Conservation (phyloP, 2,113 vertebrate genomes). For the Sinocyclocheilus maitianheensis region DNA sequence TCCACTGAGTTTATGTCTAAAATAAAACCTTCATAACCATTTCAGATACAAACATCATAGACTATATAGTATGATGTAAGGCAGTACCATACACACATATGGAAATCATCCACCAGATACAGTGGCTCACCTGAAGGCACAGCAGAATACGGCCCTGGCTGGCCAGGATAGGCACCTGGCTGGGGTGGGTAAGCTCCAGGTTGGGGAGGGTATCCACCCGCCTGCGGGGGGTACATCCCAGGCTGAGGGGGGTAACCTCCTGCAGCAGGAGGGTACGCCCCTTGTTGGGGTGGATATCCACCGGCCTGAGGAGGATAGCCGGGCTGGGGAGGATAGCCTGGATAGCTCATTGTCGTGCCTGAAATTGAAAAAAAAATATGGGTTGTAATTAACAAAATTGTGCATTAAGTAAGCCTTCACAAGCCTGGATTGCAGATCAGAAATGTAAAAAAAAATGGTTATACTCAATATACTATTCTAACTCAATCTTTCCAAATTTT, state of each 20-base stretch:
- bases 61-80: neutral
- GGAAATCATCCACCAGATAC: neutral
- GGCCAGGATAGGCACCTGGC: constrained; percentile 66
- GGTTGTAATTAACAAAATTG: neutral
- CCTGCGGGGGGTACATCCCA: constrained; percentile 68
- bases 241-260: constrained; percentile 67
- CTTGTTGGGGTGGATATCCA: constrained; percentile 62
- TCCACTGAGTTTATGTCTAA: neutral
- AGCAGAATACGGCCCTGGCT: constrained; percentile 47
- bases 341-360: constrained; percentile 86
- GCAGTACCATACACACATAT: neutral
- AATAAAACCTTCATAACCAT: neutral
- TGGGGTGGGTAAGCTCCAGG: constrained; percentile 79
- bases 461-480: neutral
- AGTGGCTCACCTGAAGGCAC: constrained; percentile 69
- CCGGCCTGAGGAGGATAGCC: constrained; percentile 60
- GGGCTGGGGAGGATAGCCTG: constrained; percentile 79
- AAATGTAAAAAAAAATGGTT: neutral
- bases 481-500: neutral
- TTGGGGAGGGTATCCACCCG: constrained; percentile 69
- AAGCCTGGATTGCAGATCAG: neutral
- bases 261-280: constrained; percentile 66
- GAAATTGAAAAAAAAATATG: constrained; percentile 60
- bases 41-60: neutral
- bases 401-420: neutral